Evolutionary conservation across 2,888 invertebrate genomes (phyloP), one percentile per base, ranked within the genome.

Genomic region (Pseudanteris insignis): DNA sequence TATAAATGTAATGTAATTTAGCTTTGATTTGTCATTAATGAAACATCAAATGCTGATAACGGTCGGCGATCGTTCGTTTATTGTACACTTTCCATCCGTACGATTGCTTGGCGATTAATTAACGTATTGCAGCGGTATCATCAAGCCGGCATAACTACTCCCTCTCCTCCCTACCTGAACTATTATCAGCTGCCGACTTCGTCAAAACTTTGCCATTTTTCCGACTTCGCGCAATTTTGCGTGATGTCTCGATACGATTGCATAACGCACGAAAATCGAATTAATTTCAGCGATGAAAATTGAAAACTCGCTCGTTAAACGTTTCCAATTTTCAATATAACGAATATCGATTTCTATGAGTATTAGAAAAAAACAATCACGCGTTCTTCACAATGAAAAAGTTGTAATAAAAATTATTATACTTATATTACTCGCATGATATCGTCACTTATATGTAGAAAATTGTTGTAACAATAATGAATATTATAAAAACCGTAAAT

Each of bases 61-160:
- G 53, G 59, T 60, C 51, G 34, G 21, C 14, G 46, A 53, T 53
- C 41, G 53, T 53, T 53, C 53, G 46, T 41, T 60, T 60, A 60
- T 60, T 51, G 44, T 59, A 47, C 41, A 34, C 33, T 33, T 59
- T 44, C 41, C 34, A 46, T 47, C 11, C 40, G 24, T 53, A 53
- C 28, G 53, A 53, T 60, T 60, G 53, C 60, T 53, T 53, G 36
- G 47, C 51, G 59, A 59, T 47, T 41, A 59, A 59, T 59, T 59
- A 59, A 50, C 51, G 38, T 59, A 33, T 30, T 33, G 26, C 26
- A 38, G 26, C 33, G 13, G 43, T 48, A 43, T 37, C 37, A 43
- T 48, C 14, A 9, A 41, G 43, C 48, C 37, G 43, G 43, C 48
- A 21, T 37, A 15, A 30, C 30, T 44, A 18, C 29, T n/a, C 26